Evolutionary conservation across 2,888 invertebrate genomes (phyloP).

Genomic region (Hypomecis punctinalis): DNA sequence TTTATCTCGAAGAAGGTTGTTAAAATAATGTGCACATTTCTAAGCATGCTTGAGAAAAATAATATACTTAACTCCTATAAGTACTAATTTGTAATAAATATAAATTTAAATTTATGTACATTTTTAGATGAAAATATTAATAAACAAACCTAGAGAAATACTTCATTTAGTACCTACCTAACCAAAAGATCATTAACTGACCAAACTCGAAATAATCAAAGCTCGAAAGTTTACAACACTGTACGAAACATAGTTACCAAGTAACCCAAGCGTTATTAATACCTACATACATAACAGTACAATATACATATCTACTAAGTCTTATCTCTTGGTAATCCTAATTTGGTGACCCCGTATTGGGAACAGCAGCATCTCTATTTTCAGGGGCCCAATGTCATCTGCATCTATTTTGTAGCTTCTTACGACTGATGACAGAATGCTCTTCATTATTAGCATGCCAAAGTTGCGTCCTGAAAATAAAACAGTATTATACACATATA

Average conservation of each 20-base stretch:
- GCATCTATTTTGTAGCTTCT: conserved; percentile 67
- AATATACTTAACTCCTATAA: too few species aligned
- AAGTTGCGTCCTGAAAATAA: conserved; percentile 69
- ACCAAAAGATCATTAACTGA: neutral
- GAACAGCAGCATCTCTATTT: conserved; percentile 72
- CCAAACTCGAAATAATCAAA: neutral
- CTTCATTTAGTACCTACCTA: too few species aligned
- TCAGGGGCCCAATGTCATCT: conserved; percentile 64
- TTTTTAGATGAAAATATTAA: too few species aligned
- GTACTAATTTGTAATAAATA: too few species aligned
- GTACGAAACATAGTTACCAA: neutral
- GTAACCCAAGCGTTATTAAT: too few species aligned
- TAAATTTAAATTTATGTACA: too few species aligned
- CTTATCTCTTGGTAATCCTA: conserved; percentile 48
- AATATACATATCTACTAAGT: conserved; percentile 12
- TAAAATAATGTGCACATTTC: too few species aligned
- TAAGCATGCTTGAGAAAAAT: too few species aligned
- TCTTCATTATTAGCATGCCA: conserved; percentile 75
- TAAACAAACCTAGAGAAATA: too few species aligned
- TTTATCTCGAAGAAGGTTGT: too few species aligned
- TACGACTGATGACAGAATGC: conserved; percentile 64
- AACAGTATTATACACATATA: too few species aligned
- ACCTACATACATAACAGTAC: too few species aligned
- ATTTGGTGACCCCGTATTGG: conserved; percentile 71
- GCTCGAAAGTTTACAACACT: neutral